Evolutionary conservation across 2,888 invertebrate genomes (phyloP).

Genomic region (Dione juno): DNA sequence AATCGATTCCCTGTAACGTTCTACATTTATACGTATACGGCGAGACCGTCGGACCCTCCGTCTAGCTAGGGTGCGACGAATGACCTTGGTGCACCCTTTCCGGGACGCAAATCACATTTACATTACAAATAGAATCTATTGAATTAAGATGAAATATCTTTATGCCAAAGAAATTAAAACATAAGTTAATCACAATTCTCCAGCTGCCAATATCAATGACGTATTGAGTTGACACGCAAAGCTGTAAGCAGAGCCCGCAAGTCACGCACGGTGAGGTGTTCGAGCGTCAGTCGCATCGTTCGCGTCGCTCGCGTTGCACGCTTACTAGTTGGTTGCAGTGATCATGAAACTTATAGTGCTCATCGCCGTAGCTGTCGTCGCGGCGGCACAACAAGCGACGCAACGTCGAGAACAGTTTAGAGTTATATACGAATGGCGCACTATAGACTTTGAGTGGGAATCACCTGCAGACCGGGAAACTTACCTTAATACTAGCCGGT

Average conservation of each 20-base stretch:
- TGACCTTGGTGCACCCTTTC: slow-evolving; percentile 61
- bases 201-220: slow-evolving; percentile 52
- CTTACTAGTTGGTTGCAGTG: slow-evolving; percentile 52
- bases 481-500: slow-evolving; percentile 82
- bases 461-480: slow-evolving; percentile 79
- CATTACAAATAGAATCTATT: slow-evolving; percentile 27
- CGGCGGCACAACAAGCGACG: slow-evolving; percentile 69
- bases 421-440: slow-evolving; percentile 89
- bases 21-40: slow-evolving; percentile 49
- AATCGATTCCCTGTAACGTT: slow-evolving; percentile 55
- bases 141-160: slow-evolving; percentile 38
- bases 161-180: slow-evolving; percentile 28
- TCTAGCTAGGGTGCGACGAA: slow-evolving; percentile 68
- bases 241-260: slow-evolving; percentile 47
- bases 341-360: slow-evolving; percentile 67
- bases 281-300: slow-evolving; percentile 67
- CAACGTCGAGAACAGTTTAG: slow-evolving; percentile 84
- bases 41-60: slow-evolving; percentile 61
- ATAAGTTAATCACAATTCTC: slow-evolving; percentile 47
- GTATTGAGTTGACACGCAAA: slow-evolving; percentile 59
- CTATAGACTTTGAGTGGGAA: slow-evolving; percentile 87
- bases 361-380: slow-evolving; percentile 65
- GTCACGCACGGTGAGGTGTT: slow-evolving; percentile 50
- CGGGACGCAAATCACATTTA: slow-evolving; percentile 30
- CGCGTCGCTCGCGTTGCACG: slow-evolving; percentile 72